These are phyloP conservation scores for Bombylius major DNA, from an alignment of 2,888 invertebrate species.

Conservation along the genomic window DNA sequence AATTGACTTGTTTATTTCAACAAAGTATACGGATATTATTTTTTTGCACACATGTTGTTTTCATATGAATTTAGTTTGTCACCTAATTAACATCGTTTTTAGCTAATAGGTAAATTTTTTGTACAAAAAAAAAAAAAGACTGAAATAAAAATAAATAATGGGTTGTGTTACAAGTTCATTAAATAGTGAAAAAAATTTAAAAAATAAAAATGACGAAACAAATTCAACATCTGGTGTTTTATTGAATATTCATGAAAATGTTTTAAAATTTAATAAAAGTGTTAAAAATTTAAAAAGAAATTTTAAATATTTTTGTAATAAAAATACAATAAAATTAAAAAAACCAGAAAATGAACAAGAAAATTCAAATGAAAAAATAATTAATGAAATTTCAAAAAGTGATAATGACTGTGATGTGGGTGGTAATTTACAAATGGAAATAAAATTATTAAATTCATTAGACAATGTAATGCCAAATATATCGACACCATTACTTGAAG, in stretches of 20 bases:
- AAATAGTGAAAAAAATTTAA: neutral
- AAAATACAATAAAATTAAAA: too few species aligned
- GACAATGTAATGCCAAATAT: conserved; percentile 27
- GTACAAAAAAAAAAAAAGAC: too few species aligned
- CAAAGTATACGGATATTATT: neutral
- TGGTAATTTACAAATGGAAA: conserved; percentile 29
- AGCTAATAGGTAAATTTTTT: too few species aligned
- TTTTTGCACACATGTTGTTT: neutral
- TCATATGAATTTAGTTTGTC: neutral
- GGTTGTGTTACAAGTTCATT: neutral
- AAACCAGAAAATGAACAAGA: too few species aligned
- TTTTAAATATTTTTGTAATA: too few species aligned
- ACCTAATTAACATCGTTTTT: neutral
- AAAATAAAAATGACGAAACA: neutral
- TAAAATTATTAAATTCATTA: conserved; percentile 28
- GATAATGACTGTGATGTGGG: neutral
- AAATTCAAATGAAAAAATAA: too few species aligned
- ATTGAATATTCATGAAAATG: too few species aligned
- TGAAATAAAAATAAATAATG: neutral
- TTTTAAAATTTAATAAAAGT: too few species aligned
- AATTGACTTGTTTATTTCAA: too few species aligned
- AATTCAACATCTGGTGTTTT: neutral
- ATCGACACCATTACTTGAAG: conserved; percentile 24
- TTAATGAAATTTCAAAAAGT: neutral
- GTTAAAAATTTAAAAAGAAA: too few species aligned